Percentiles rank a stretch among this genome's conserved stretches.
Conservation (phyloP, 2,888 invertebrate species). For the Pachymerium ferrugineum region DNA sequence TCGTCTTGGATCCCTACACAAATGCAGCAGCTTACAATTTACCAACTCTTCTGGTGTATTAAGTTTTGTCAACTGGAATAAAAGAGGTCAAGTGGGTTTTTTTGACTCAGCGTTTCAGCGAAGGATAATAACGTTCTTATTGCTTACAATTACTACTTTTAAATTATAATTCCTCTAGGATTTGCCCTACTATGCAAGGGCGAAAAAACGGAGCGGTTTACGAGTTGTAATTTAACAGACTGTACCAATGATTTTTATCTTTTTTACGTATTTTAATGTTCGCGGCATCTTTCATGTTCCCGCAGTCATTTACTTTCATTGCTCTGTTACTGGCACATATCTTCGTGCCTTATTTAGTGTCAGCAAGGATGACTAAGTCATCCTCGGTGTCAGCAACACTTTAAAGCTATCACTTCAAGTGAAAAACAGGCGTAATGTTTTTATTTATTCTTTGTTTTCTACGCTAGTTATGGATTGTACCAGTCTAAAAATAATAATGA, state of each 20-base stretch:
- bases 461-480: conserved; percentile 66
- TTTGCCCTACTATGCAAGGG: conserved; percentile 20
- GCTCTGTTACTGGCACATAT: background rate
- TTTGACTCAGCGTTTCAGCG: background rate
- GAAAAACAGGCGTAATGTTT: background rate
- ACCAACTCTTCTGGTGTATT: background rate
- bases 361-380: too few relatives aligned
- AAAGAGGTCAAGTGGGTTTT: conserved; percentile 17
- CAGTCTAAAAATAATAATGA: conserved; percentile 94
- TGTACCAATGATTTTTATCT: background rate
- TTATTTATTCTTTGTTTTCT: background rate
- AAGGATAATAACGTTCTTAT: background rate
- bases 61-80: conserved; percentile 19
- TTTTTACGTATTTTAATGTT: background rate
- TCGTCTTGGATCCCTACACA: background rate
- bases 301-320: conserved; percentile 10
- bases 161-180: conserved; percentile 10
- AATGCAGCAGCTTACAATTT: background rate
- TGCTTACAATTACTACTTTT: conserved; percentile 24
- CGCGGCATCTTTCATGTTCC: background rate
- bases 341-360: too few relatives aligned
- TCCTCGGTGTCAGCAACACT: too few relatives aligned
- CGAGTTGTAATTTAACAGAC: conserved; percentile 9
- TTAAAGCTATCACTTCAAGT: background rate
- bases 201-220: background rate